phyloP scores from a whole-genome alignment of 2,888 invertebrate species.

The Callosobruchus maculatus region DNA sequence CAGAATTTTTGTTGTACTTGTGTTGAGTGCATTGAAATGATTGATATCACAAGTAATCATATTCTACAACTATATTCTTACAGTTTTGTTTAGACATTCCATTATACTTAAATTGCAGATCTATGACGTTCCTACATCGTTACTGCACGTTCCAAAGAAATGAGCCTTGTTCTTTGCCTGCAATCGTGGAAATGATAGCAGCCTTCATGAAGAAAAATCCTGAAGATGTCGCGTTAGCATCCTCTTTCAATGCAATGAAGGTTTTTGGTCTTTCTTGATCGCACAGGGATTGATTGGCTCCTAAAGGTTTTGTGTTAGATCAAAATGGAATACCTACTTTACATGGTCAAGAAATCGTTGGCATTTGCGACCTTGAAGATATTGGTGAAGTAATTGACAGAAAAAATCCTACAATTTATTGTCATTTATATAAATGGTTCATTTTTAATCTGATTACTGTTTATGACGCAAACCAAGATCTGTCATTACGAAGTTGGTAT shows the following conservation, averaged over 20 bases:
- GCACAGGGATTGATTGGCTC: slow-evolving; percentile 32
- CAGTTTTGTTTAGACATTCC: not conserved
- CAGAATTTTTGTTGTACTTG: no score
- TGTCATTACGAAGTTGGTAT: no score
- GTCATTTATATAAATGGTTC: no score
- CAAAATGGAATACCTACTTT: not conserved
- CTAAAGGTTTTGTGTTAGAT: not conserved
- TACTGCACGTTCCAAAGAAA: slow-evolving; percentile 95
- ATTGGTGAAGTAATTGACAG: no score
- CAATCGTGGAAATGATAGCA: slow-evolving; percentile 91
- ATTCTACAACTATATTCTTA: no score
- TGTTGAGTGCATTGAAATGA: no score
- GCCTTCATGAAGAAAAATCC: slow-evolving; percentile 83
- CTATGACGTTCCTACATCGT: slow-evolving; percentile 76
- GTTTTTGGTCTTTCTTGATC: slow-evolving; percentile 77
- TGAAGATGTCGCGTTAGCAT: slow-evolving; percentile 85
- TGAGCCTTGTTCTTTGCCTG: slow-evolving; percentile 91
- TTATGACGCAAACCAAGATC: no score
- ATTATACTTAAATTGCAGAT: slow-evolving; percentile 50
- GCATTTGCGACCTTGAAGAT: no score
- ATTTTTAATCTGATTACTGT: no score
- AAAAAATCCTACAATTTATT: no score
- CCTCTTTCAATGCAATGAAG: slow-evolving; percentile 88
- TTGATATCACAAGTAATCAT: no score
- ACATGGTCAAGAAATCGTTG: no score